These are phyloP conservation scores for Crenichthys baileyi DNA, from an alignment of 2,797 vertebrate species.

Conservation along the genomic window DNA sequence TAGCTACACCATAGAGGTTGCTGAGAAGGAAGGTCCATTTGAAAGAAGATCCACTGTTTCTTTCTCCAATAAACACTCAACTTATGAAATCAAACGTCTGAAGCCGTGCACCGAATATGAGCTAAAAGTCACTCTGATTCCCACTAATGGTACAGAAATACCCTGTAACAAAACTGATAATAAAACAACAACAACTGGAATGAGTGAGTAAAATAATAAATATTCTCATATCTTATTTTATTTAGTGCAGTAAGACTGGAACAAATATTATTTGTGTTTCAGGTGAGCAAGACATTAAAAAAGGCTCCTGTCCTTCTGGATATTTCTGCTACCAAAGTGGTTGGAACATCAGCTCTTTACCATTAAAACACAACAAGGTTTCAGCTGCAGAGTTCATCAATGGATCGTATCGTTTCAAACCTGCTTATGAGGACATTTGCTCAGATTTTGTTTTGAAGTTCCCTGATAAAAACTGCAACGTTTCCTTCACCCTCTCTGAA, in stretches of 20 bases:
- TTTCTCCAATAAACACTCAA: rapidly evolving
- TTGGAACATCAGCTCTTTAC: conserved; percentile 39
- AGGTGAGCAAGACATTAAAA: rapidly evolving
- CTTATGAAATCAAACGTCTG: not conserved
- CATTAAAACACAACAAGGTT: rapidly evolving
- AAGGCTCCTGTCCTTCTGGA: rapidly evolving
- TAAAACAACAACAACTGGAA: rapidly evolving
- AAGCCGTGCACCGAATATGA: conserved; percentile 60
- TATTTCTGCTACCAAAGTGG: conserved; percentile 29
- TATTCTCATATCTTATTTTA: not conserved
- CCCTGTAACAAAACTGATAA: rapidly evolving
- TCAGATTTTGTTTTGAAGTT: conserved; percentile 2
- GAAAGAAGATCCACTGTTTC: rapidly evolving
- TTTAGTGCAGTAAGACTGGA: not conserved
- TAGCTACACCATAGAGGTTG: rapidly evolving
- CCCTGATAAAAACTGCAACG: rapidly evolving
- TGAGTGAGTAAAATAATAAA: conserved; percentile 39
- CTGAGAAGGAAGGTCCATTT: rapidly evolving
- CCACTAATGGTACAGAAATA: rapidly evolving
- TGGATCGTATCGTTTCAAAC: not conserved
- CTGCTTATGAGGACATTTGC: conserved; percentile 19
- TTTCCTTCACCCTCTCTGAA: rapidly evolving
- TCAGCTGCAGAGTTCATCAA: rapidly evolving
- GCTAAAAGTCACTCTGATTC: not conserved
- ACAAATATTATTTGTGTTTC: conserved; percentile 33